Base-by-base conservation (phyloP, 2,113 vertebrate species). In the Anas platyrhynchos region DNA sequence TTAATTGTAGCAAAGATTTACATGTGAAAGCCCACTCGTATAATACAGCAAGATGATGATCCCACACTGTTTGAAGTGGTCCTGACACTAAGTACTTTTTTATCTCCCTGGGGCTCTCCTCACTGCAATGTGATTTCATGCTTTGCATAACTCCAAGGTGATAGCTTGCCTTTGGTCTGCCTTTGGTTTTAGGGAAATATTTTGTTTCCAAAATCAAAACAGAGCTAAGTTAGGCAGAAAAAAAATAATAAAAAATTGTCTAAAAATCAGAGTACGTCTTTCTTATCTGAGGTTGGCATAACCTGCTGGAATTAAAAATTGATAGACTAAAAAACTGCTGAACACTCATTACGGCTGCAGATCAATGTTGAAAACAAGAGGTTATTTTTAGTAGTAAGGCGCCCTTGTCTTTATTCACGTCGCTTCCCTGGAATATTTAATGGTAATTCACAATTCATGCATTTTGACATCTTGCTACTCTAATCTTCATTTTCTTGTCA, bases 371-470 rank as follows among this genome's bases (percentile, higher is more conserved):
- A 67, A 94, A 94, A 61, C 65, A 83, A 68, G 52, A 29, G 22
- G 52, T 62, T 96, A 94, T 93, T 96, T 96, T 97, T 96, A 93
- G 88, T 52, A 88, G 56, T 65, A 80, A 90, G 62, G 73, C 12
- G 1, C 17, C 23, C 76, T 67, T 95, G 63, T 90, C 82, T 96
- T 90, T 93, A 91, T 94, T 89, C 90, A 36, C 36, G 44, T 90
- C 13, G 4, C 56, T 88, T 90, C 86, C 29, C 68, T 78, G 52
- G 61, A 95, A 96, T 93, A 93, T 96, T 91, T 81, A 94, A 96
- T 13, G 21, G 3, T 52, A 94, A 93, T 93, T 89, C 89, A 86
- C 54, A 88, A 78, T 93, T 95, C 68, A 78, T 1, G 4, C 44
- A 16, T 94, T 95, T 91, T 94, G 91, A 93, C 26, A 25, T 81